A percentile compares a stretch with the other conserved stretches of the same genome.
These are phyloP conservation scores for Opisthocomus hoazin DNA, from an alignment of 2,113 vertebrate genomes.

Conservation along the genomic window DNA sequence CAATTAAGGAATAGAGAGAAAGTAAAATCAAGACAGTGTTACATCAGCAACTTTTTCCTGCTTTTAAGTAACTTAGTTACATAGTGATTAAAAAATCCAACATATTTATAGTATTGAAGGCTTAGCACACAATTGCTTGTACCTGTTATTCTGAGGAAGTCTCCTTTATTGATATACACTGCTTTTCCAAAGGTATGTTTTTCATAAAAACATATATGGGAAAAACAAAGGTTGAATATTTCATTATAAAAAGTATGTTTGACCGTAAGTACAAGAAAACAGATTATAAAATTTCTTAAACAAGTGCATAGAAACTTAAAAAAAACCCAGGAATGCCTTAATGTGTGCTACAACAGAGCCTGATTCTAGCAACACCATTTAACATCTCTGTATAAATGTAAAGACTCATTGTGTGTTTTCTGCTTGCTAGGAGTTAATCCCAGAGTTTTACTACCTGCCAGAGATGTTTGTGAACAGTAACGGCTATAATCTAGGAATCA, in stretches of 20 bases:
- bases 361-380: neutral
- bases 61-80: neutral
- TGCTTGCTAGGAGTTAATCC: slow-evolving; percentile 86
- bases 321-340: neutral
- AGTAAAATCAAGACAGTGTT: neutral
- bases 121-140: neutral
- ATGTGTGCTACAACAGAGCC: neutral
- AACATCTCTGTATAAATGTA: neutral
- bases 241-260: neutral
- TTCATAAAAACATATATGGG: neutral
- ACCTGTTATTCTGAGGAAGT: neutral
- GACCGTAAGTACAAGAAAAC: neutral
- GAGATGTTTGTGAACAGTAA: slow-evolving; percentile 99
- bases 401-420: neutral
- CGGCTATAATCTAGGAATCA: slow-evolving; percentile 86
- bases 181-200: neutral
- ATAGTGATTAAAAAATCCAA: neutral
- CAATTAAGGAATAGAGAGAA: neutral
- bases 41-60: neutral
- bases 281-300: neutral
- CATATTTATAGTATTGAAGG: neutral
- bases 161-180: neutral
- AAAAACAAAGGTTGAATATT: neutral
- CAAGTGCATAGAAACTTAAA: neutral
- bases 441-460: slow-evolving; percentile 97